Base-by-base conservation (phyloP, 2,888 invertebrate genomes). In the Biston betularia region DNA sequence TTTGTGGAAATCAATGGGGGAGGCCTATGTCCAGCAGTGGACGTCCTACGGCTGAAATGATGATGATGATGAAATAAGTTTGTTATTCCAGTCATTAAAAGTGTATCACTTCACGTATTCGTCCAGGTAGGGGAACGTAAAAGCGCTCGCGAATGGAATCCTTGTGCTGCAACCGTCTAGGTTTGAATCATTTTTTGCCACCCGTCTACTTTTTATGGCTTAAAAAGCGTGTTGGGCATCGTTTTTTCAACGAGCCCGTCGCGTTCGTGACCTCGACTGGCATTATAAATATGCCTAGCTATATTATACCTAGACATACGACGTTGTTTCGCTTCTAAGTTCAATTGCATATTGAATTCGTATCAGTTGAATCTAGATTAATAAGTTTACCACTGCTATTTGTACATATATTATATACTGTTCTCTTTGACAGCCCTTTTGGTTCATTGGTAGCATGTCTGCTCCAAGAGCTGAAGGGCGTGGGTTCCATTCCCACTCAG, bases 191-290 rank as follows among this genome's bases (percentile, higher is more conserved):
- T 89, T 92, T 90, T 91, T 91, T 91, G 88, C 79, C 76, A 56
- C 65, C 71, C 76, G 89, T 90, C 90, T 90, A 89, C 86, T 87
- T 87, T 87, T 87, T 86, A 81, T 79, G 73, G 74, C 79, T 80
- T 78, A 79, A 82, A 84, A 86, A 85, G 83, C 86, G 82, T 86
- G 85, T 86, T 88, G 84, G 85, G 84, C 81, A 81, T 79, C 80
- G 81, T 87, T 89, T 89, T 90, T 89, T 89, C 79, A 81, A 77
- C 79, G 65, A 80, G 78, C 82, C 81, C 86, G 86, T 81, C 86
- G 63, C 86, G 85, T 79, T 85, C 87, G 86, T 90, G 90, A 91
- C 91, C 91, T 90, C 90, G 85, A 74, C 88, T 90, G 89, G 87
- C 89, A 86, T 89, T 87, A 86, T 86, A 66, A 86, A 86, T 87